A percentile compares a stretch with the other conserved stretches of the same genome.
Evolutionary conservation across 2,888 invertebrate genomes (phyloP).

Genomic region (Buathra laborator): DNA sequence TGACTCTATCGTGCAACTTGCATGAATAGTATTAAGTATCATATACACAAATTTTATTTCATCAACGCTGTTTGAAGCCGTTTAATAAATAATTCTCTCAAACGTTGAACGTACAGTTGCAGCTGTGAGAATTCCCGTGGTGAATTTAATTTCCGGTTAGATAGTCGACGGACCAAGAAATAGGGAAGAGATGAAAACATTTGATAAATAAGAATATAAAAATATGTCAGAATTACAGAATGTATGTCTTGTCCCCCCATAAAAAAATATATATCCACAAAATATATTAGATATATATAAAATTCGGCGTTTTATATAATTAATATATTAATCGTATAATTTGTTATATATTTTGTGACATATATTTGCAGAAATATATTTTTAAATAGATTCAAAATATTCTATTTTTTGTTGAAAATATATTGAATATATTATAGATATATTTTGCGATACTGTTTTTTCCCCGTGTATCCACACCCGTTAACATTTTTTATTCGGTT

Average conservation of each 20-base stretch:
- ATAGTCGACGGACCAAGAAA: constrained; percentile 19
- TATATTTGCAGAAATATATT: too few relatives aligned
- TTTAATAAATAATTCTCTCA: constrained; percentile 37
- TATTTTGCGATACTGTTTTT: too few relatives aligned
- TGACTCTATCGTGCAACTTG: constrained; percentile 30
- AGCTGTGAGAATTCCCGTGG: constrained; percentile 62
- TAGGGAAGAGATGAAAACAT: neutral
- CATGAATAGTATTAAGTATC: constrained; percentile 32
- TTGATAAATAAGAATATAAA: constrained; percentile 5
- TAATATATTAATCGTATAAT: too few relatives aligned
- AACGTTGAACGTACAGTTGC: constrained; percentile 28
- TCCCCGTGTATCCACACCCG: too few relatives aligned
- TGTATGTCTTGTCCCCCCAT: neutral
- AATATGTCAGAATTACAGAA: neutral
- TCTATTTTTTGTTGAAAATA: too few relatives aligned
- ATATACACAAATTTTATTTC: constrained; percentile 32
- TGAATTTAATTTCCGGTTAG: constrained; percentile 63
- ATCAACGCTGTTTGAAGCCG: constrained; percentile 39
- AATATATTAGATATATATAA: too few relatives aligned
- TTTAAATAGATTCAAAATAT: too few relatives aligned
- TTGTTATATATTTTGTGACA: too few relatives aligned
- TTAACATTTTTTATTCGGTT: too few relatives aligned
- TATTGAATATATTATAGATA: too few relatives aligned
- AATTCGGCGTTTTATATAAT: too few relatives aligned
- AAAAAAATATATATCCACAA: too few relatives aligned